Evolutionary conservation across 64 coral and sea anemone species (phyloP).

Genomic region (Stichodactyla helianthus): DNA sequence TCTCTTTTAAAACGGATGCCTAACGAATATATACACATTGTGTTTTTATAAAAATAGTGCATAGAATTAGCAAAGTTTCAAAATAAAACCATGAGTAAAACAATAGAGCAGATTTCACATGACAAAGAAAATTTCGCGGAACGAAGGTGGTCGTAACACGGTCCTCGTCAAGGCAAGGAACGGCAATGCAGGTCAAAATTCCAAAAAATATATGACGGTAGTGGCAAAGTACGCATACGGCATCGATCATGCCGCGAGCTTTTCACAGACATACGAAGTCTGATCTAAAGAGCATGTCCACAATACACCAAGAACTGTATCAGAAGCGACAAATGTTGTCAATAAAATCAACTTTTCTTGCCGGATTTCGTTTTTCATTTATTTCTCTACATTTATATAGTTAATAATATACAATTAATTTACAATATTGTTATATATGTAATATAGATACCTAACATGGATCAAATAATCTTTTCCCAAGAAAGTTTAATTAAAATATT

Average conservation of each 20-base stretch:
- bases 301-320: neutral
- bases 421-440: neutral
- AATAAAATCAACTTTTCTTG: conserved; percentile 3
- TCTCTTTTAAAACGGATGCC: no score
- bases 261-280: neutral
- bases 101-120: no score
- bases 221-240: no score
- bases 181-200: no score
- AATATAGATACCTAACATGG: neutral
- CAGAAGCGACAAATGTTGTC: neutral
- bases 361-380: neutral
- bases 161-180: no score
- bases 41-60: neutral
- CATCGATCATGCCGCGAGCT: no score
- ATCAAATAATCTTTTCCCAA: neutral
- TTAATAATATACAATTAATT: conserved; percentile 7
- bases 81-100: no score
- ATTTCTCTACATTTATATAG: neutral
- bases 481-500: neutral
- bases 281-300: neutral
- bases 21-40: neutral
- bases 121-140: no score
- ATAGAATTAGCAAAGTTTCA: neutral
- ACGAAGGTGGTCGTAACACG: no score
- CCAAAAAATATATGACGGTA: no score